Evolutionary conservation across 2,113 vertebrate species (phyloP), one percentile per base, ranked within the genome.

Genomic region (Triplophysa rosa): DNA sequence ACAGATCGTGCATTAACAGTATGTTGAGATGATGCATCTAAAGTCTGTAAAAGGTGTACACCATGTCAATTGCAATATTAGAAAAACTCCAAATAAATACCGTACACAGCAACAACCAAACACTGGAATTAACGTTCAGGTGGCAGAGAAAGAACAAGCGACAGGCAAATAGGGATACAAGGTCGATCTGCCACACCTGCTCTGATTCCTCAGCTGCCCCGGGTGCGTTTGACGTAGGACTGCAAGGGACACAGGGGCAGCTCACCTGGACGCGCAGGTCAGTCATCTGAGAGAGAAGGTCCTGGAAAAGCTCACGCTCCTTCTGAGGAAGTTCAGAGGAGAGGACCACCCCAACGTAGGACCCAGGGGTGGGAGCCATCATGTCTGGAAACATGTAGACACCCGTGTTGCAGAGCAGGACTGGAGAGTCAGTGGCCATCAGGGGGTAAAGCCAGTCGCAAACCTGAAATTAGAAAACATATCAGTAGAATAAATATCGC

Each of bases 361-460:
- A 96, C 17, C 96, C 96, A 0, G 95, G 90, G 0, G 89, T 73
- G 49, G 95, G 93, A 2, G 96, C 93, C 95, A 97, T 96, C 65
- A 95, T 88, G 87, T 99, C 95, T 1, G 98, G 97, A 79, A 99
- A 99, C 96, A 99, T 98, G 86, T 95, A 99, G 83, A 97, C 97
- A 3, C 97, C 98, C 0, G 91, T 95, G 81, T 86, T 96, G 84
- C 96, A 99, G 77, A 95, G 95, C 69, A 99, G 86, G 79, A 96
- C 95, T 0, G 97, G 97, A 26, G 96, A 98, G 81, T 96, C 91
- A 68, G 88, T 89, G 77, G 92, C 87, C 94, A 98, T 95, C 16
- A 99, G 93, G 4, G 96, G 97, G 82, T 96, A 99, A 0, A 98
- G 71, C 98, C 98, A 99, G 89, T 97, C 96, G 87, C 96, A 98